These are phyloP conservation scores for Condylostylus longicornis DNA, from an alignment of 1,140 invertebrate species.

Conservation along the genomic window DNA sequence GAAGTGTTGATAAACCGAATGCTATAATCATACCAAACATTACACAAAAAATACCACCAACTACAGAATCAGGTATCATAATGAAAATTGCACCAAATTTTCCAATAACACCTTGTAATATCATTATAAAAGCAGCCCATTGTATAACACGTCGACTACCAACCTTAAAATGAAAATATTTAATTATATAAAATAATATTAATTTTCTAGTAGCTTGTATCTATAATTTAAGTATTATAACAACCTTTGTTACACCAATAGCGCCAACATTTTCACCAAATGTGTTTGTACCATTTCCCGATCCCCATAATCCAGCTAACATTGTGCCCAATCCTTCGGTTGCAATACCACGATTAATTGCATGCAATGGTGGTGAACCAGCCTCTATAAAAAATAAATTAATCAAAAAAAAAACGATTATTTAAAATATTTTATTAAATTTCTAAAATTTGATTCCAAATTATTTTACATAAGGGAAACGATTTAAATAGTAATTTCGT, in stretches of 20 bases:
- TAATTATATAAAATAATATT: not conserved
- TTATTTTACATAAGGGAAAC: too few species aligned
- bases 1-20: slow-evolving; percentile 67
- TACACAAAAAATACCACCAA: slow-evolving; percentile 73
- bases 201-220: not conserved
- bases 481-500: too few species aligned
- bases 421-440: not conserved
- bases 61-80: slow-evolving; percentile 76
- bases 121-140: slow-evolving; percentile 60
- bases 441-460: not conserved
- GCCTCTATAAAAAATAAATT: slow-evolving; percentile 38
- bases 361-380: slow-evolving; percentile 65
- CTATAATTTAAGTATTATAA: not conserved
- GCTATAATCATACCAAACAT: slow-evolving; percentile 78
- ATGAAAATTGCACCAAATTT: slow-evolving; percentile 77
- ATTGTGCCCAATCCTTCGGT: slow-evolving; percentile 72
- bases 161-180: slow-evolving; percentile 47
- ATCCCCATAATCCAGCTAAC: slow-evolving; percentile 67
- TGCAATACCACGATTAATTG: slow-evolving; percentile 72
- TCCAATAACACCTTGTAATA: slow-evolving; percentile 62
- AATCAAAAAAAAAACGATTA: not conserved
- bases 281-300: slow-evolving; percentile 73
- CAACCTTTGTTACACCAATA: slow-evolving; percentile 56
- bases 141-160: slow-evolving; percentile 76
- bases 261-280: slow-evolving; percentile 82